Percentiles rank a stretch among this genome's conserved stretches.
Evolutionary conservation across 2,888 invertebrate species (phyloP).

Genomic region (Venustoraphidia nigricollis): DNA sequence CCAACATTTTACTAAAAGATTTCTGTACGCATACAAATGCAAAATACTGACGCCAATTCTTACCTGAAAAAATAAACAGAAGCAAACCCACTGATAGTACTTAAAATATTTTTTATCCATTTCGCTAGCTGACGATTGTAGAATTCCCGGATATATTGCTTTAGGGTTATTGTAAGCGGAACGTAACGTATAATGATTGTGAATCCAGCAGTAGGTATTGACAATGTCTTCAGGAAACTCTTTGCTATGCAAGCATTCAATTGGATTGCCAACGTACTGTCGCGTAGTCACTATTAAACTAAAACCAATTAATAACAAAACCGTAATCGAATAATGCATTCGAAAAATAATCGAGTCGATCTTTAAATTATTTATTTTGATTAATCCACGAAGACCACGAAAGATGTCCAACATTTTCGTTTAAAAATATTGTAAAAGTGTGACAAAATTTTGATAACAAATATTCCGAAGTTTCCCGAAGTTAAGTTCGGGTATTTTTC

Average conservation of each 20-base stretch:
- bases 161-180: slow-evolving; percentile 66
- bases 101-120: slow-evolving; percentile 68
- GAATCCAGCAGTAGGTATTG: slow-evolving; percentile 93
- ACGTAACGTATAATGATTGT: slow-evolving; percentile 81
- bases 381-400: slow-evolving; percentile 84
- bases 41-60: slow-evolving; percentile 23
- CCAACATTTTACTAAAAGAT: too few relatives aligned
- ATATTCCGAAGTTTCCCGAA: too few relatives aligned
- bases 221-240: slow-evolving; percentile 82
- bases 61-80: slow-evolving; percentile 93
- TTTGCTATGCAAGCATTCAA: slow-evolving; percentile 88
- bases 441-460: too few relatives aligned
- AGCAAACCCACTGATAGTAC: slow-evolving; percentile 96
- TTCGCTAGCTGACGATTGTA: slow-evolving; percentile 31
- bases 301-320: slow-evolving; percentile 77
- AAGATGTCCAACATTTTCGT: slow-evolving; percentile 84
- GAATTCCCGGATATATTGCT: slow-evolving; percentile 69
- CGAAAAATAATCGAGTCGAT: slow-evolving; percentile 83
- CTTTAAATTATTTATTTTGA: slow-evolving; percentile 81
- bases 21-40: too few relatives aligned
- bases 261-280: slow-evolving; percentile 89
- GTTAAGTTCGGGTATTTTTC: too few relatives aligned
- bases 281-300: slow-evolving; percentile 81
- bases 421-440: too few relatives aligned
- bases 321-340: slow-evolving; percentile 81